Evolutionary conservation across 2,797 vertebrate genomes (phyloP).

Genomic region (Falco peregrinus): DNA sequence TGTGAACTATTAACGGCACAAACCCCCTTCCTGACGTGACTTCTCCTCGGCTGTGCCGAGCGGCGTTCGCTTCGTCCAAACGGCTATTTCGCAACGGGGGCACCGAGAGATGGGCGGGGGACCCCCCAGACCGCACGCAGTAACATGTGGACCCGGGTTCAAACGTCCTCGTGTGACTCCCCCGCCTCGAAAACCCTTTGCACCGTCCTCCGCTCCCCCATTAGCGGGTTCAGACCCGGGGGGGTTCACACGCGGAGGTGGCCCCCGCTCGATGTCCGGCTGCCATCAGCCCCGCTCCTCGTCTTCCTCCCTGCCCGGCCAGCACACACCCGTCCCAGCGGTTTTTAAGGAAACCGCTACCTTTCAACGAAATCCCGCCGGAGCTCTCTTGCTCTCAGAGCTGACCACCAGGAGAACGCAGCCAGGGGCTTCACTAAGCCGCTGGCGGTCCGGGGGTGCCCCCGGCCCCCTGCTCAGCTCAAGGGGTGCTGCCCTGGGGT

Average conservation of each 20-base stretch:
- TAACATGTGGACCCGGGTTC: rapidly evolving
- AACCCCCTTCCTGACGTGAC: neutral
- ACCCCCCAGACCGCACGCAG: neutral
- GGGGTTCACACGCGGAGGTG: rapidly evolving
- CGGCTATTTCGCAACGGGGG: rapidly evolving
- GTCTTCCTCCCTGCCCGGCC: neutral
- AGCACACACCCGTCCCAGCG: neutral
- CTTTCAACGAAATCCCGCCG: neutral
- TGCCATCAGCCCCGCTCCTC: rapidly evolving
- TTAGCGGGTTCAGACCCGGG: neutral
- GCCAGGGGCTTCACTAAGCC: neutral
- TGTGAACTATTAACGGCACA: neutral
- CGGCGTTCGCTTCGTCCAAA: neutral
- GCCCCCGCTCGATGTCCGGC: neutral
- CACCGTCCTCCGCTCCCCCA: neutral
- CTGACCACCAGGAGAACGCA: neutral
- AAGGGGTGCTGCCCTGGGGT: neutral
- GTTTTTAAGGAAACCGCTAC: neutral
- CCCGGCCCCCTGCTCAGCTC: neutral
- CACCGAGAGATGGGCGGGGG: neutral
- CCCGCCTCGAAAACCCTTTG: neutral
- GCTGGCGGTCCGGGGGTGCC: neutral
- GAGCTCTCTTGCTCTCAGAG: neutral
- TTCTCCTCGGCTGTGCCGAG: too few relatives aligned
- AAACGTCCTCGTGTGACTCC: neutral